Conservation (phyloP, 2,113 vertebrate genomes). For the Zosterops pallidus region DNA sequence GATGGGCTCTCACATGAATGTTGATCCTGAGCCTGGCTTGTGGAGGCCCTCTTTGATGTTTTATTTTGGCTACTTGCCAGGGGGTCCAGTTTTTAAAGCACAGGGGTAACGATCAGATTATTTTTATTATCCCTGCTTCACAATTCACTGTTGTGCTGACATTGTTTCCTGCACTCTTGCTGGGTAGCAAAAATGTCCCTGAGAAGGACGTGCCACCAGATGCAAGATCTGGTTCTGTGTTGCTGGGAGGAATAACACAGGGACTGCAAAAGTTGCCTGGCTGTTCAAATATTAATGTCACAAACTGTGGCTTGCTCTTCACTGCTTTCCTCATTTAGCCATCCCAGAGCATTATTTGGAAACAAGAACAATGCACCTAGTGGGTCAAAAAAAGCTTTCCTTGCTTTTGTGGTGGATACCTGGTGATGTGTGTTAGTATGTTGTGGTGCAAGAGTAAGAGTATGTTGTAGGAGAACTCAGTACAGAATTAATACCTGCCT, state of each 20-base stretch:
- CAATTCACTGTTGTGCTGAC: background rate
- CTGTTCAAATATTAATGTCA: background rate
- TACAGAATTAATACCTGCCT: background rate
- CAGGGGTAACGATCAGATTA: constrained; percentile 3
- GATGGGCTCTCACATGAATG: constrained; percentile 17
- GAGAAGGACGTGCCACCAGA: background rate
- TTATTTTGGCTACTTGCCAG: constrained; percentile 31
- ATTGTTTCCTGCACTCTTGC: background rate
- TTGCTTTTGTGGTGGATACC: background rate
- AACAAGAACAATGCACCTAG: background rate
- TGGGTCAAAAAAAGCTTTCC: background rate
- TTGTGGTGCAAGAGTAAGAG: background rate
- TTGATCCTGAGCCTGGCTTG: constrained; percentile 3
- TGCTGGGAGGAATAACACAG: background rate
- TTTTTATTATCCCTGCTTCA: constrained; percentile 29
- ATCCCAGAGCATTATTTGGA: background rate
- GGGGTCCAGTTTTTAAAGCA: constrained; percentile 31
- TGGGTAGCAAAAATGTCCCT: background rate
- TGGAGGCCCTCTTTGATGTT: constrained; percentile 51
- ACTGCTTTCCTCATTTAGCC: background rate
- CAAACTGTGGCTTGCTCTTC: background rate
- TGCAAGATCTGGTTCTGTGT: background rate
- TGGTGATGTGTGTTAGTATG: background rate
- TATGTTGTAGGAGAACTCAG: background rate
- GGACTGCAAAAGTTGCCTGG: background rate